These are phyloP conservation scores for Nemoura dubitans DNA, from an alignment of 2,888 invertebrate species.

Conservation along the genomic window DNA sequence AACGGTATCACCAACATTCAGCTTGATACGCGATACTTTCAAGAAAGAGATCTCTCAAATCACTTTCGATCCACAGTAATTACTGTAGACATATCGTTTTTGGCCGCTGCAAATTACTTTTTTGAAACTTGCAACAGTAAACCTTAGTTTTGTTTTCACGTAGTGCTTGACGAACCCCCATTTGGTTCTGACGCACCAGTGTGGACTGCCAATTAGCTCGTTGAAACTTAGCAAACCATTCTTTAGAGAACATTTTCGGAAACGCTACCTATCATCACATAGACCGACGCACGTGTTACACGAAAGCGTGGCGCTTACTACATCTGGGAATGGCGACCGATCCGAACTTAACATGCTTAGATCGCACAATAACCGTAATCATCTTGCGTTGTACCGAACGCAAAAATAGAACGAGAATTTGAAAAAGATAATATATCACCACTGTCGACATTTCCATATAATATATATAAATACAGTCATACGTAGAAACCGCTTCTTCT, in stretches of 20 bases:
- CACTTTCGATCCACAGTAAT: background rate
- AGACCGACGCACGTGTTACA: background rate
- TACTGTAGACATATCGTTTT: background rate
- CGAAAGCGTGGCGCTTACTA: background rate
- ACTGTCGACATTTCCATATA: background rate
- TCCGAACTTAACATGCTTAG: conserved; percentile 9
- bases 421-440: conserved; percentile 23
- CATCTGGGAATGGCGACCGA: conserved; percentile 20
- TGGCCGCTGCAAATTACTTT: background rate
- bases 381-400: conserved; percentile 22
- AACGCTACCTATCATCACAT: background rate
- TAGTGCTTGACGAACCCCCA: conserved; percentile 37
- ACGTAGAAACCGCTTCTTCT: conserved; percentile 30
- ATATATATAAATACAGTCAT: conserved; percentile 16
- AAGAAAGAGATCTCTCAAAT: background rate
- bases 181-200: conserved; percentile 34
- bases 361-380: conserved; percentile 33
- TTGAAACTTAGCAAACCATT: conserved; percentile 31
- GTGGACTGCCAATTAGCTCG: conserved; percentile 1
- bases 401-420: background rate
- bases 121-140: background rate
- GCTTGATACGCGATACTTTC: background rate
- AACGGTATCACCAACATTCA: background rate
- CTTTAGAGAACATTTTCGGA: conserved; percentile 10
- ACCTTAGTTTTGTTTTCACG: conserved; percentile 23